These are phyloP conservation scores for Felis chaus DNA, from an alignment of 2,113 vertebrate species.

Conservation along the genomic window DNA sequence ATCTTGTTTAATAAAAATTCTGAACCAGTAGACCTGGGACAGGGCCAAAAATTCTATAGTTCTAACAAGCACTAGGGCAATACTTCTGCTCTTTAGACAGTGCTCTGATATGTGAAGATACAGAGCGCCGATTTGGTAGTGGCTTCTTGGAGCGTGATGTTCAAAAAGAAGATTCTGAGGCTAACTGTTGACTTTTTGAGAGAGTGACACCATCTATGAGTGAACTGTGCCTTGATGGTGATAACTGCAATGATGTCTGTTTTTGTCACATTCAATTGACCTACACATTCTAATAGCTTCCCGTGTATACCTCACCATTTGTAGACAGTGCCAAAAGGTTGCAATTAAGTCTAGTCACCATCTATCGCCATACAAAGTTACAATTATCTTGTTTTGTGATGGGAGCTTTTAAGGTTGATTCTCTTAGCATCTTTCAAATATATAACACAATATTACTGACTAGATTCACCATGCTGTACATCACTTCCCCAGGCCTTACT, in stretches of 20 bases:
- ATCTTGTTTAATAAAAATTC: neutral
- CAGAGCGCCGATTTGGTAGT: accelerated
- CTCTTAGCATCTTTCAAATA: neutral
- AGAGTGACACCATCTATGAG: neutral
- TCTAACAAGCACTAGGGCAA: neutral
- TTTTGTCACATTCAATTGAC: neutral
- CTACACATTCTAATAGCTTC: neutral
- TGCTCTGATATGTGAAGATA: neutral
- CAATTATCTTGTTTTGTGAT: neutral
- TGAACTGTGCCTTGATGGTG: neutral
- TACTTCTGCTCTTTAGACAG: neutral
- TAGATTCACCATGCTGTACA: neutral
- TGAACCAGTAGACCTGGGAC: neutral
- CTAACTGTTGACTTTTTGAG: neutral
- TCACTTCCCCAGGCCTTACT: neutral
- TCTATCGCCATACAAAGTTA: neutral
- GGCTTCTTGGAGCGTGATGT: too few relatives aligned
- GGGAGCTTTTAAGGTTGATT: neutral
- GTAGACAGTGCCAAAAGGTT: neutral
- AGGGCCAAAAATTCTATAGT: neutral
- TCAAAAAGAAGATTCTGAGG: neutral
- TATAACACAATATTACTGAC: neutral
- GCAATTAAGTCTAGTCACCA: neutral
- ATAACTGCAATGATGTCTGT: neutral
- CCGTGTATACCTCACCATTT: neutral